phyloP scores from a whole-genome alignment of 1,140 invertebrate genomes.

The Harpegnathos saltator region DNA sequence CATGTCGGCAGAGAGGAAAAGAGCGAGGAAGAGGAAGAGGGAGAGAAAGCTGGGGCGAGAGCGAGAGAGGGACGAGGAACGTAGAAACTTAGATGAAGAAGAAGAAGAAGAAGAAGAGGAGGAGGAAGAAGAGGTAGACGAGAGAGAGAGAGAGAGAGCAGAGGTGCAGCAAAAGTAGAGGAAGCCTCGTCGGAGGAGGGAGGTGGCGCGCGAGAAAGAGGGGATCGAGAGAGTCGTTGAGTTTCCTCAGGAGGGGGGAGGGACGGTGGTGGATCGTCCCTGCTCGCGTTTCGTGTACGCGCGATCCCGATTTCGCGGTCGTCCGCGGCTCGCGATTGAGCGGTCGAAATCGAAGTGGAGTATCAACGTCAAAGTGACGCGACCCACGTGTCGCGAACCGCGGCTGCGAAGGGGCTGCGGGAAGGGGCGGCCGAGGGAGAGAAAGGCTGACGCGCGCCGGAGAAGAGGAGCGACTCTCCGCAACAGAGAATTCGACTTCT shows the following conservation, averaged over 20 bases:
- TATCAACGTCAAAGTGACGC: background rate
- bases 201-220: slow-evolving; percentile 7
- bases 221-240: slow-evolving; percentile 42
- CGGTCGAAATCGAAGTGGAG: background rate
- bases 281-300: no score
- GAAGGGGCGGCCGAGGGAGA: background rate
- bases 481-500: background rate
- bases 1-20: slow-evolving; percentile 17
- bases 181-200: slow-evolving; percentile 29
- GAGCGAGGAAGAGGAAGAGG: slow-evolving; percentile 43
- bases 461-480: slow-evolving; percentile 22
- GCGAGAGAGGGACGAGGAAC: background rate
- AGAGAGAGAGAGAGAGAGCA: no score
- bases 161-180: slow-evolving; percentile 35
- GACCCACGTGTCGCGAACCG: background rate
- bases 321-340: no score
- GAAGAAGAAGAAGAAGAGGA: slow-evolving; percentile 34
- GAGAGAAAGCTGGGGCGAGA: slow-evolving; percentile 49
- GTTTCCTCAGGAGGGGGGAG: slow-evolving; percentile 24
- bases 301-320: no score
- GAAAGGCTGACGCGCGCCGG: background rate
- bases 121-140: slow-evolving; percentile 41
- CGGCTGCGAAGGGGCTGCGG: no score
- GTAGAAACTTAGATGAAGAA: slow-evolving; percentile 15
- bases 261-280: slow-evolving; percentile 4